phyloP scores from a whole-genome alignment of 2,113 vertebrate species.

The Orthonyx spaldingii region DNA sequence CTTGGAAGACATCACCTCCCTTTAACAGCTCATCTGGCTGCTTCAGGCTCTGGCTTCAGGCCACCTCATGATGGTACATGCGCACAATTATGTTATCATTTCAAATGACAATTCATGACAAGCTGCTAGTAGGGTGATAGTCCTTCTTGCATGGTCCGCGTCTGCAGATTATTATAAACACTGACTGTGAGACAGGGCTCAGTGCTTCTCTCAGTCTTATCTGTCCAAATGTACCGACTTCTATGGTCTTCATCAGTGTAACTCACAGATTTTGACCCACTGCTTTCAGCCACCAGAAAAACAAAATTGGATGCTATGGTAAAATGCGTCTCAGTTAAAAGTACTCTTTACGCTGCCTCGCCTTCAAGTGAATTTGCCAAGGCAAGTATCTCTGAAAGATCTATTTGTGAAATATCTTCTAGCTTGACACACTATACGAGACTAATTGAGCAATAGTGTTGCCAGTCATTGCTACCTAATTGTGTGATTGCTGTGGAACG shows the following conservation, averaged over 20 bases:
- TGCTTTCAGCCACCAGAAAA: background rate
- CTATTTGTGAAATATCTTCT: slow-evolving; percentile 17
- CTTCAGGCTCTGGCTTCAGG: slow-evolving; percentile 54
- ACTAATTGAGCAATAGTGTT: slow-evolving; percentile 34
- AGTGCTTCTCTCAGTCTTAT: slow-evolving; percentile 3
- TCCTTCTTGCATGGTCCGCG: slow-evolving; percentile 60
- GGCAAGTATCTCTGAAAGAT: background rate
- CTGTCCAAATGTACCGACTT: slow-evolving; percentile 13
- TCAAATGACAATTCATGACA: slow-evolving; percentile 53
- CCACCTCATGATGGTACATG: slow-evolving; percentile 37
- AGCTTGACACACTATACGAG: background rate
- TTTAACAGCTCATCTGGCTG: slow-evolving; percentile 60
- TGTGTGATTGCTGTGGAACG: background rate
- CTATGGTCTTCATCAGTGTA: background rate
- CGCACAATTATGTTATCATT: slow-evolving; percentile 54
- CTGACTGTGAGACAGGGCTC: slow-evolving; percentile 51
- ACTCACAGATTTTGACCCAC: background rate
- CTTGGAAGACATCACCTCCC: slow-evolving; percentile 60
- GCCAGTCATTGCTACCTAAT: slow-evolving; percentile 14
- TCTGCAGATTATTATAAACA: slow-evolving; percentile 68
- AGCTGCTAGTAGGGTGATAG: slow-evolving; percentile 66
- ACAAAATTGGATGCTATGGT: background rate
- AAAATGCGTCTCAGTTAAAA: background rate
- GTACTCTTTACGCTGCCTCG: background rate
- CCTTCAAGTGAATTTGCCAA: background rate